Evolutionary conservation across 2,113 vertebrate species (phyloP), one percentile per base, ranked within the genome.

Genomic region (Oreochromis aureus): DNA sequence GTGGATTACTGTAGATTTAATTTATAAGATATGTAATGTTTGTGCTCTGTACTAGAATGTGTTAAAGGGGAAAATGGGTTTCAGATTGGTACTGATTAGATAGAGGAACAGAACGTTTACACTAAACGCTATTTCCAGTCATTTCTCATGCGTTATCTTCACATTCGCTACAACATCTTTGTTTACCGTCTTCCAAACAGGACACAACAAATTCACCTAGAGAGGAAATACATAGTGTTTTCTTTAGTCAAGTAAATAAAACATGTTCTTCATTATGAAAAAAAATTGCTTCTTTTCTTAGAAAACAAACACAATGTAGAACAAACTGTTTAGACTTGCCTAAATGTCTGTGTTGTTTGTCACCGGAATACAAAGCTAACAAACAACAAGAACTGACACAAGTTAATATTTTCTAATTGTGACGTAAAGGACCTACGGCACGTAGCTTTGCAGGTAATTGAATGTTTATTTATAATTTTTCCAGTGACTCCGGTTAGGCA

Each of bases 1-100:
- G 6, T 58, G 82, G 54, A 89, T 89, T 86, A 89, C 22, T 51
- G 3, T 13, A 79, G 83, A 90, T 92, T 89, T 71, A 27, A 81
- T 58, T 48, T n/a, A 10, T 39, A 59, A 80, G 58, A 41, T 3
- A 58, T 79, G 36, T 71, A 34, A 63, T 82, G 27, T 61, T 54
- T 58, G 63, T 44, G 18, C 53, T 81, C 16, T 32, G 6, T 51
- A 63, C 55, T 55, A 61, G 63, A 63, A n/a, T 78, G 73, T 78
- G 73, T 78, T 51, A 53, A 51, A 8, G 36, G 10, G 81, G 81
- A 16, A 30, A 48, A 76, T 15, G 22, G 46, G 19, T 54, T 83
- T 83, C n/a, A 66, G 30, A 63, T 18, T 80, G 19, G 18, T 71
- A 79, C 16, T n/a, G 30, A 79, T 78, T 6, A 83, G 34, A 56